Conservation (phyloP, 2,888 invertebrate genomes). For the Abrostola triplasia region DNA sequence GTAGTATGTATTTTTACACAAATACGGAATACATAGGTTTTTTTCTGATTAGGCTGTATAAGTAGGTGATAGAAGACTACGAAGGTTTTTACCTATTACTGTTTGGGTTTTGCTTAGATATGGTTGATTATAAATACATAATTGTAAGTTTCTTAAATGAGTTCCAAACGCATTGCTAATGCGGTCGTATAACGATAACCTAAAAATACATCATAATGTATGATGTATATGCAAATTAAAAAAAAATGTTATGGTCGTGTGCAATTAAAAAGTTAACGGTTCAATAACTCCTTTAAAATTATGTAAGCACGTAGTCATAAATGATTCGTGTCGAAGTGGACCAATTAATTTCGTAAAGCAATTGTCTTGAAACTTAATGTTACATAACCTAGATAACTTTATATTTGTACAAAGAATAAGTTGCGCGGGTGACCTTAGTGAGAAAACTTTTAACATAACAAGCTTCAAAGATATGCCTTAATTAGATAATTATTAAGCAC, state of each 20-base stretch:
- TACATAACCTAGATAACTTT: constrained; percentile 53
- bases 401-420: constrained; percentile 26
- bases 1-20: no score
- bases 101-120: no score
- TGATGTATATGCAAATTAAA: not conserved
- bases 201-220: not conserved
- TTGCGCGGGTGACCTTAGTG: constrained; percentile 33
- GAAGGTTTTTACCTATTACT: no score
- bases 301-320: constrained; percentile 71
- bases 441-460: constrained; percentile 38
- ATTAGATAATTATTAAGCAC: constrained; percentile 14
- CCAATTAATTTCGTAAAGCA: constrained; percentile 68
- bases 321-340: constrained; percentile 66
- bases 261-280: constrained; percentile 59
- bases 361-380: constrained; percentile 62
- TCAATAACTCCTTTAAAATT: constrained; percentile 62
- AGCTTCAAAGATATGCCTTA: constrained; percentile 24
- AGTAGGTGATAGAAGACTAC: no score
- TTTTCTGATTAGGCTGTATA: no score
- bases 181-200: not conserved
- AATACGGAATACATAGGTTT: no score
- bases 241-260: constrained; percentile 35
- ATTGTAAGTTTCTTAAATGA: no score
- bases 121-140: no score
- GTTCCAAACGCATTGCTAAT: no score